phyloP scores from a whole-genome alignment of 1,140 invertebrate species.

The Zophobas morio region DNA sequence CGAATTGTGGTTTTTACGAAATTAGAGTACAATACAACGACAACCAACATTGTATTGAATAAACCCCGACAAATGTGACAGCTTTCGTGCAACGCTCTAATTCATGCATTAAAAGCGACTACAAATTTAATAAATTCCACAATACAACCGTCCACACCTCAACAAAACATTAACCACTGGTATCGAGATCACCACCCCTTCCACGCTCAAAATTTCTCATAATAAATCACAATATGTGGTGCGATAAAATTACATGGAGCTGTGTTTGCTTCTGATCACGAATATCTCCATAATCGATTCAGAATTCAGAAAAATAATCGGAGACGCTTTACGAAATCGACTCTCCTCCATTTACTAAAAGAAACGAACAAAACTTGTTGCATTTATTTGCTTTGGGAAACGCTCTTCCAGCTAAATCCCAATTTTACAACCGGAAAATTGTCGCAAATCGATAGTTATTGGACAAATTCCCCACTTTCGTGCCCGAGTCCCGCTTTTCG shows the following conservation, averaged over 20 bases:
- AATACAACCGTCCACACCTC: no score
- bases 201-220: not conserved
- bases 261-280: not conserved
- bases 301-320: not conserved
- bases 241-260: not conserved
- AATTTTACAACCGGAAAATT: no score
- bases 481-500: not conserved
- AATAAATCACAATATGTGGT: not conserved
- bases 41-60: no score
- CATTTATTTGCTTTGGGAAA: not conserved
- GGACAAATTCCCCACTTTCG: not conserved
- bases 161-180: no score
- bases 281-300: not conserved
- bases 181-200: not conserved
- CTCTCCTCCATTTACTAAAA: not conserved
- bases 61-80: no score
- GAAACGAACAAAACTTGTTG: constrained; percentile 2
- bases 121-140: no score
- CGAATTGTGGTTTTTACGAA: no score
- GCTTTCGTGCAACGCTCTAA: no score
- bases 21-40: no score
- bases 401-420: no score
- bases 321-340: not conserved
- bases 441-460: not conserved
- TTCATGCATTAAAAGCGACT: no score